Conservation (phyloP, 2,113 vertebrate genomes). For the Jaculus jaculus region DNA sequence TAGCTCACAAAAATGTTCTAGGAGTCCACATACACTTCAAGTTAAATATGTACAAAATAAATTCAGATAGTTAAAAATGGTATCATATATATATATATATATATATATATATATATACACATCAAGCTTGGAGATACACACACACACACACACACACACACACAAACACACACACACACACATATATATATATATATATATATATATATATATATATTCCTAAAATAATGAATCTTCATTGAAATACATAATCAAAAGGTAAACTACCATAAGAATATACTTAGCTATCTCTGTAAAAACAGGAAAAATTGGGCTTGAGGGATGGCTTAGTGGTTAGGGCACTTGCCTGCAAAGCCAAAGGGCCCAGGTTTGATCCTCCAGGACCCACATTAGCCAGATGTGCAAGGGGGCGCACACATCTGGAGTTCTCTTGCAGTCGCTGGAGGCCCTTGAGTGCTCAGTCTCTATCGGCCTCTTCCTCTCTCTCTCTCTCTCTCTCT, state of each 20-base stretch:
- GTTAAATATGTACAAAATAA: slow-evolving; percentile 14
- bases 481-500: too few relatives aligned
- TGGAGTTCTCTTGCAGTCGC: too few relatives aligned
- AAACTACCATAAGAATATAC: slow-evolving; percentile 36
- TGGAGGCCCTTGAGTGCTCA: too few relatives aligned
- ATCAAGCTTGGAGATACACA: too few relatives aligned
- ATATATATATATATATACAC: neutral
- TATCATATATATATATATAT: neutral
- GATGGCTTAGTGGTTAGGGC: too few relatives aligned
- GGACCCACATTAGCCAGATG: too few relatives aligned
- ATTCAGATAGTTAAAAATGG: slow-evolving; percentile 16
- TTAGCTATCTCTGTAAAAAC: slow-evolving; percentile 20
- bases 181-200: neutral
- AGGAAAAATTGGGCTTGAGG: slow-evolving; percentile 39
- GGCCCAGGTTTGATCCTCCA: too few relatives aligned
- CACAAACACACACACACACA: too few relatives aligned
- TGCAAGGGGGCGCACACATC: too few relatives aligned
- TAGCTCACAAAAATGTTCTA: slow-evolving; percentile 44
- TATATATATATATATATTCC: neutral
- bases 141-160: too few relatives aligned
- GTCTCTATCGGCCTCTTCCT: too few relatives aligned
- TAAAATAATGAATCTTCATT: slow-evolving; percentile 49
- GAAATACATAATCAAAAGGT: slow-evolving; percentile 26
- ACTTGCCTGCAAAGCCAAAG: too few relatives aligned
- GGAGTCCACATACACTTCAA: slow-evolving; percentile 37